Conservation (phyloP, 92 coral and sea anemone species). For the Parazoanthus darwini region DNA sequence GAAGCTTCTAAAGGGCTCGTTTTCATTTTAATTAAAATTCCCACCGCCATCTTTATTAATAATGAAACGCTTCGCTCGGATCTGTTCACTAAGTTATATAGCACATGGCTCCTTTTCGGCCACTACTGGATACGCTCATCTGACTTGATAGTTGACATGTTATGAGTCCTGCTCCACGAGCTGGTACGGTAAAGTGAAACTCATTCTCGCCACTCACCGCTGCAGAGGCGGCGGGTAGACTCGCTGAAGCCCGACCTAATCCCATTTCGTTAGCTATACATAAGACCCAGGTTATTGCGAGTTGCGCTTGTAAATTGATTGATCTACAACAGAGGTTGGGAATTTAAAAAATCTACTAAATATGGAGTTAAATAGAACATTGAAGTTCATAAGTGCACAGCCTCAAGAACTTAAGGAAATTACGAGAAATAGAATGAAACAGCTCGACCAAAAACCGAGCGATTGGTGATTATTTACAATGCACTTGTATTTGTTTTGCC, state of each 20-base stretch:
- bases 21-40: slow-evolving; percentile 39
- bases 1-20: slow-evolving; percentile 13
- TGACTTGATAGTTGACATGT: background rate
- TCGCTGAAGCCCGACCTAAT: background rate
- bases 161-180: no score
- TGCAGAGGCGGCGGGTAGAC: background rate
- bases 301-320: background rate
- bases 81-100: slow-evolving; percentile 4
- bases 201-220: background rate
- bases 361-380: background rate
- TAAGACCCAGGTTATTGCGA: background rate
- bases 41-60: slow-evolving; percentile 34
- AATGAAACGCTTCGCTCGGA: background rate
- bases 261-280: background rate
- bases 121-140: background rate
- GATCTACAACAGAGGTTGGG: slow-evolving; percentile 15
- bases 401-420: no score
- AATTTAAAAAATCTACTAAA: background rate
- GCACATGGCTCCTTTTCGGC: slow-evolving; percentile 14
- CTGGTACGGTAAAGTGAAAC: background rate
- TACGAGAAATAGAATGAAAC: no score
- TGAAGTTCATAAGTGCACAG: background rate
- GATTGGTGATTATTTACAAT: background rate
- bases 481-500: background rate
- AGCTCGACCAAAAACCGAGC: no score